Evolutionary conservation across 1,140 invertebrate genomes (phyloP).

Genomic region (Cyclargus thomasi): DNA sequence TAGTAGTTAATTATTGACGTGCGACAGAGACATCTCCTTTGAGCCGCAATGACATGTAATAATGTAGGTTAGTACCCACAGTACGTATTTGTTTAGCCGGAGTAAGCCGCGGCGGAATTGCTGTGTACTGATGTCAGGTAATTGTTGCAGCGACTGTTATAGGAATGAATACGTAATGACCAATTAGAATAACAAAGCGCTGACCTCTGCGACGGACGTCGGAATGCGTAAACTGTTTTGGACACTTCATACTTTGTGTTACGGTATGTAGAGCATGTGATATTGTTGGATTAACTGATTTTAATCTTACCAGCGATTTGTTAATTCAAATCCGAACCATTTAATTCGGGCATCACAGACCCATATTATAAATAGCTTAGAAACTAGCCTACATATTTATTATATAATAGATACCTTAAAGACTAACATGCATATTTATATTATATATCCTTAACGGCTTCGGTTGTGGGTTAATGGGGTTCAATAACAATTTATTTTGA

Average conservation of each 20-base stretch:
- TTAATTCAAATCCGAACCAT: too few species aligned
- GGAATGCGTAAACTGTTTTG: background rate
- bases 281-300: background rate
- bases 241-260: background rate
- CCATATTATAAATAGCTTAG: too few species aligned
- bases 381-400: too few species aligned
- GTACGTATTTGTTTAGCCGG: background rate
- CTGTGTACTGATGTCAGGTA: conserved; percentile 8
- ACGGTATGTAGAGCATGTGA: background rate
- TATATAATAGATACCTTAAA: too few species aligned
- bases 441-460: too few species aligned
- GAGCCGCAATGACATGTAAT: conserved; percentile 2
- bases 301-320: background rate
- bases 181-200: conserved; percentile 17
- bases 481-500: too few species aligned
- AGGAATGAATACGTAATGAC: conserved; percentile 22
- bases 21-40: background rate
- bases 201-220: background rate
- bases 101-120: background rate
- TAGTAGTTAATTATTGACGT: conserved; percentile 17
- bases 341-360: too few species aligned
- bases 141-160: conserved; percentile 1
- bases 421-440: too few species aligned
- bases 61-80: background rate
- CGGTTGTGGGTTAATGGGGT: too few species aligned